These are phyloP conservation scores for Macrotis lagotis DNA, from an alignment of 2,113 vertebrate genomes.

Conservation along the genomic window DNA sequence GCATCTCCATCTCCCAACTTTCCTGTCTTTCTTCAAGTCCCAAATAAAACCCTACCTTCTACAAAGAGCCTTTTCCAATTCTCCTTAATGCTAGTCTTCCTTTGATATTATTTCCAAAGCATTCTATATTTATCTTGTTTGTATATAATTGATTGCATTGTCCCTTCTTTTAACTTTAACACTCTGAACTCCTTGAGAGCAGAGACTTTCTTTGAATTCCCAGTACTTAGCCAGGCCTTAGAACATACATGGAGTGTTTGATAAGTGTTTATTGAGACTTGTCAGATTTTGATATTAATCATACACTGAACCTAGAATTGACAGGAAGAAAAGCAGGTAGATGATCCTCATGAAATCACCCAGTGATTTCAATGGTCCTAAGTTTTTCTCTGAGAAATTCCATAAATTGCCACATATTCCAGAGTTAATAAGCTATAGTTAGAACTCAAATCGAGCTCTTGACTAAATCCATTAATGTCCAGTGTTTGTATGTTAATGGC, in stretches of 20 bases:
- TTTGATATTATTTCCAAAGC: background rate
- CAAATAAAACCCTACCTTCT: background rate
- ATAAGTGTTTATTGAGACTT: background rate
- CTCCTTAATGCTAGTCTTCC: background rate
- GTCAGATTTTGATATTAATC: background rate
- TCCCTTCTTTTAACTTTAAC: background rate
- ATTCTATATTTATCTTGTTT: background rate
- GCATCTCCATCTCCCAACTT: background rate
- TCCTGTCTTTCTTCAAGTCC: background rate
- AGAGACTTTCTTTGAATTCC: background rate
- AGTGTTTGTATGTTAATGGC: background rate
- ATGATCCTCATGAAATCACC: background rate
- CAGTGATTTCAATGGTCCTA: background rate
- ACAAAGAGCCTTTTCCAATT: background rate
- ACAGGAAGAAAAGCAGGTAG: background rate
- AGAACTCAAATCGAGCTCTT: background rate
- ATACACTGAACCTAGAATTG: background rate
- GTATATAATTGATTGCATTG: background rate
- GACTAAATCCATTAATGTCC: background rate
- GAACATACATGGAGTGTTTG: background rate
- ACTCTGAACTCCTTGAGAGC: background rate
- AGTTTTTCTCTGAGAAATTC: background rate
- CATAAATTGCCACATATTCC: background rate
- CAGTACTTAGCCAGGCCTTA: background rate
- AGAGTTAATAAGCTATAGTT: background rate